Base-by-base conservation (phyloP, 2,888 invertebrate species). In the Ligdia adustata region DNA sequence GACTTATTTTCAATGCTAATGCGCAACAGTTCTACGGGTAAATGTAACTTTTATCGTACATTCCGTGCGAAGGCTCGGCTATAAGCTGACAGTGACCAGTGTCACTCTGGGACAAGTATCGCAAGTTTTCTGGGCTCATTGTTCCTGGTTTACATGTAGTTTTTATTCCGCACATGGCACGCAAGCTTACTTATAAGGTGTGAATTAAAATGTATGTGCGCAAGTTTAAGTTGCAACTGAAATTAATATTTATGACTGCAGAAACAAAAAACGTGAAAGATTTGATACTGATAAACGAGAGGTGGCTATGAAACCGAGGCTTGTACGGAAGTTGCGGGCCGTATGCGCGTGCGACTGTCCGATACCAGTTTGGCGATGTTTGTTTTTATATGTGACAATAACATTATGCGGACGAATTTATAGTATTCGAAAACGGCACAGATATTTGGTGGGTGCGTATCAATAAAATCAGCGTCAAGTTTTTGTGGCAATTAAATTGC, bases 161-260 rank as follows among this genome's bases (percentile, higher is more conserved):
- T 77, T 76, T 75, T 69, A 57, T 59, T 39, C 37, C 55, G 1
- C 48, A 14, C 59, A 40, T 55, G 33, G 48, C 55, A 46, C 53
- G 42, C 34, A 47, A 12, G 11, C 39, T 33, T n/a, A 15, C 72
- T 70, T 74, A 73, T 69, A 78, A 50, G 80, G 72, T 18, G 16
- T 15, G 57, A 69, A 76, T 80, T 74, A 80, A 81, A 74, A 82
- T 82, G 74, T 79, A 79, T 75, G 65, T 64, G 62, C 55, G 60
- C 69, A 59, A 58, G 47, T 66, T 72, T 64, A 69, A 79, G 74
- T 75, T 67, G 69, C 52, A 46, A 34, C 65, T 66, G 62, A 56
- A 69, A 75, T 82, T 80, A 82, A 82, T 83, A 83, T 83, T 70
- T 77, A 83, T 79, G 65, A 64, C 54, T 50, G 55, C 33, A 49